phyloP scores from a whole-genome alignment of 2,113 vertebrate genomes.

The Nettapus auritus region DNA sequence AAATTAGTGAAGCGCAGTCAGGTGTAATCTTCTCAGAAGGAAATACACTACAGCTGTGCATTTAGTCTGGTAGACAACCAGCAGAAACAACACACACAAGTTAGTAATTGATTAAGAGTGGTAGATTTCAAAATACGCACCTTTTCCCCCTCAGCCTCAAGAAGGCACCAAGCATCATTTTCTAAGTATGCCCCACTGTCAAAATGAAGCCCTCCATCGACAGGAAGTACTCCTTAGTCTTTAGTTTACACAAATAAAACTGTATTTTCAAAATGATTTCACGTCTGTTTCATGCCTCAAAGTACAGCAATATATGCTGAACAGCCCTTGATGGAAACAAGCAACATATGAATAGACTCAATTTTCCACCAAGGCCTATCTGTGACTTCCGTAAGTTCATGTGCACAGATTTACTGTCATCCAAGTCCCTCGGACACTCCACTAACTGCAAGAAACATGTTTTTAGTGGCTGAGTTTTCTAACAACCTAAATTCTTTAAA shows the following conservation, averaged over 20 bases:
- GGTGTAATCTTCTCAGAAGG: background rate
- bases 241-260: slow-evolving; percentile 59
- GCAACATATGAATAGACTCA: background rate
- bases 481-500: background rate
- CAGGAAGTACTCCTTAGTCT: background rate
- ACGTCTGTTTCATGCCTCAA: background rate
- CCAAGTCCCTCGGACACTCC: background rate
- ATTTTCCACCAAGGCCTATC: background rate
- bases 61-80: background rate
- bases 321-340: background rate
- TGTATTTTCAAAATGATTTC: background rate
- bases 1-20: slow-evolving; percentile 22
- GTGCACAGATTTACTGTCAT: background rate
- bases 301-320: background rate
- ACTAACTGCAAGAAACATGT: rapidly evolving
- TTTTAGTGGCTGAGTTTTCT: background rate
- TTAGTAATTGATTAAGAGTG: background rate
- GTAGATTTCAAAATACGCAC: background rate
- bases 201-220: background rate
- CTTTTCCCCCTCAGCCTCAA: background rate
- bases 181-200: background rate
- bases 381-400: rapidly evolving
- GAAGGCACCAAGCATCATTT: background rate
- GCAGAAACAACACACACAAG: slow-evolving; percentile 14
- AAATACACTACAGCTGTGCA: background rate